A percentile compares a stretch with the other conserved stretches of the same genome.
Evolutionary conservation across 2,113 vertebrate genomes (phyloP).

Genomic region (Lophochroa leadbeateri): DNA sequence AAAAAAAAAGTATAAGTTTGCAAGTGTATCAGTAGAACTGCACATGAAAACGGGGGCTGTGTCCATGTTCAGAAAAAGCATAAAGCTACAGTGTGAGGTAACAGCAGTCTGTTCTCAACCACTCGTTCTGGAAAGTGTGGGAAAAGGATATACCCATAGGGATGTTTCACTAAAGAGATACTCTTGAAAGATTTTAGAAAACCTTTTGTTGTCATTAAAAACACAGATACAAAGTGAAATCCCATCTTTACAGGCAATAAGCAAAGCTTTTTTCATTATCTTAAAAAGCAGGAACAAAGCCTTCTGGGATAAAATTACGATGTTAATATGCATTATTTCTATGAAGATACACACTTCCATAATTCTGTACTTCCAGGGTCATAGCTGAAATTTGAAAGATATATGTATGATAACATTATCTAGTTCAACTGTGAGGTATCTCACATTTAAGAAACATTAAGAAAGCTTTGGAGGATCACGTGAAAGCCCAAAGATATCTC

Average conservation of each 20-base stretch:
- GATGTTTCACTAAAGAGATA: not conserved
- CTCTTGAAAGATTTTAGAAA: not conserved
- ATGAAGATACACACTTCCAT: not conserved
- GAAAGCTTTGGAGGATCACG: not conserved
- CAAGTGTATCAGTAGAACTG: not conserved
- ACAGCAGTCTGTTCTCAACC: not conserved
- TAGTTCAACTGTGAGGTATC: not conserved
- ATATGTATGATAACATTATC: not conserved
- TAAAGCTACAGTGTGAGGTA: not conserved
- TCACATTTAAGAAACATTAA: not conserved
- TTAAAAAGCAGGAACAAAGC: not conserved
- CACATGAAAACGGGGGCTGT: not conserved
- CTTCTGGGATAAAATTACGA: not conserved
- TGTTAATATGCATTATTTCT: not conserved
- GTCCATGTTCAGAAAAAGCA: not conserved
- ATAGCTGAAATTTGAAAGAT: not conserved
- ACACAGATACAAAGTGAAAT: not conserved
- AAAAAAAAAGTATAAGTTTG: fast-evolving
- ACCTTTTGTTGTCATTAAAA: not conserved
- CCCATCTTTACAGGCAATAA: not conserved
- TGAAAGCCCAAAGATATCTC: not conserved
- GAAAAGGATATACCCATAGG: not conserved
- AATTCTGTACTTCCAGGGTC: not conserved
- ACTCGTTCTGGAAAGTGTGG: not conserved
- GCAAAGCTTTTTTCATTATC: not conserved